These are phyloP conservation scores for Vulpes lagopus DNA, from an alignment of 2,113 vertebrate genomes.

Conservation along the genomic window DNA sequence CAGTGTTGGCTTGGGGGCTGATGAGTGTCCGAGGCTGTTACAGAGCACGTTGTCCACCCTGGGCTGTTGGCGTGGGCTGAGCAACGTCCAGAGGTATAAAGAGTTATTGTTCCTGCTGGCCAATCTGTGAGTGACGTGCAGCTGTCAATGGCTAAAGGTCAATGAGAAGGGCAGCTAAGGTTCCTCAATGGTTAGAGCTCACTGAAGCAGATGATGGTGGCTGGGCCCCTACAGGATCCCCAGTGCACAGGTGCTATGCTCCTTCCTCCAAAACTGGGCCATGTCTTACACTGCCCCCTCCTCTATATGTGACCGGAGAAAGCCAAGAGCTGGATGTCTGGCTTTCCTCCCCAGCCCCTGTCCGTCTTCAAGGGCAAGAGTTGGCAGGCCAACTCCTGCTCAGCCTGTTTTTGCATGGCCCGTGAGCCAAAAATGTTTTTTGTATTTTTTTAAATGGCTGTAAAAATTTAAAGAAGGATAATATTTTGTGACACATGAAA, in stretches of 20 bases:
- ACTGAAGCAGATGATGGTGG: background rate
- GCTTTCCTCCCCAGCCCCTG: background rate
- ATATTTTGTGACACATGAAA: background rate
- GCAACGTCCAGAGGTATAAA: background rate
- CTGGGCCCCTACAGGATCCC: background rate
- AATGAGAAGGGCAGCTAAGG: background rate
- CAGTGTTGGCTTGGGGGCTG: background rate
- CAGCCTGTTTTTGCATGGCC: background rate
- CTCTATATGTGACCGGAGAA: background rate
- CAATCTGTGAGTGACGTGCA: background rate
- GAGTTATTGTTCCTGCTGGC: background rate
- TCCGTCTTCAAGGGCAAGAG: background rate
- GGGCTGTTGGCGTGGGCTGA: background rate
- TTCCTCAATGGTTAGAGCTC: background rate
- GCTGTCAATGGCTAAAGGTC: background rate
- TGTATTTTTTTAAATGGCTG: background rate
- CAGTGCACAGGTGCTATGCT: accelerated
- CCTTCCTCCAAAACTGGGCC: background rate
- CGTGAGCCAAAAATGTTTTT: background rate
- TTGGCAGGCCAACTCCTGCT: background rate
- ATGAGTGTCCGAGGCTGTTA: background rate
- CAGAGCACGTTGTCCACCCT: accelerated
- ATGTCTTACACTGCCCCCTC: background rate
- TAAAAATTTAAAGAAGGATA: background rate
- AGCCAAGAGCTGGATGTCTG: background rate